A percentile compares a stretch with the other conserved stretches of the same genome.
Evolutionary conservation across 2,113 vertebrate species (phyloP).

Genomic region (Microtus montanus): DNA sequence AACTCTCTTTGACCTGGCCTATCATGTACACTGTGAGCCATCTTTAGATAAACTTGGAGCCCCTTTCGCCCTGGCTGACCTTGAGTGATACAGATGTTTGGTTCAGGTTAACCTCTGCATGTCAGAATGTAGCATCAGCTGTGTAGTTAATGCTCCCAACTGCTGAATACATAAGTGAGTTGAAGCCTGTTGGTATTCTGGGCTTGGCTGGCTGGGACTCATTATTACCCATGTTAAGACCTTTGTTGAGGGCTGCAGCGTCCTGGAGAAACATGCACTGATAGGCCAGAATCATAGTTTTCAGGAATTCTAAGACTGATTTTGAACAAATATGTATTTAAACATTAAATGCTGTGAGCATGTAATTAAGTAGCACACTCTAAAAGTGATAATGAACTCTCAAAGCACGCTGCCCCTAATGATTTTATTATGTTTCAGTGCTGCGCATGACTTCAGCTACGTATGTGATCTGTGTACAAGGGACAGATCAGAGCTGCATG

Average conservation of each 20-base stretch:
- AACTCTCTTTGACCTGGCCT: not conserved
- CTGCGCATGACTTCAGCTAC: not conserved
- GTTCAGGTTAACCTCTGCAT: not conserved
- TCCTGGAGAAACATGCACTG: not conserved
- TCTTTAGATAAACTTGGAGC: not conserved
- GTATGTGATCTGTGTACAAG: too few relatives aligned
- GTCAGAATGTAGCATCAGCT: not conserved
- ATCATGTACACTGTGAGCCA: not conserved
- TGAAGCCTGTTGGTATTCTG: not conserved
- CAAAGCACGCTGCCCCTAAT: not conserved
- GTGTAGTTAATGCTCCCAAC: not conserved
- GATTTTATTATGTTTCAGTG: not conserved
- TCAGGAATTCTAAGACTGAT: not conserved
- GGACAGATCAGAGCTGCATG: not conserved
- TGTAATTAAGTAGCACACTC: slow-evolving; percentile 5
- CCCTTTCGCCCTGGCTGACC: not conserved
- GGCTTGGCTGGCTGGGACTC: not conserved
- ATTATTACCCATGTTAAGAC: not conserved
- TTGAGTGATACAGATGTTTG: not conserved
- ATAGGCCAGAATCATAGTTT: not conserved
- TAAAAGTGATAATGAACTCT: not conserved
- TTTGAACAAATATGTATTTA: not conserved
- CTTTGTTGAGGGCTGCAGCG: not conserved
- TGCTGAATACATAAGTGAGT: not conserved
- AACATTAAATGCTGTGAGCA: not conserved